phyloP scores from a whole-genome alignment of 2,888 invertebrate genomes.

The Ophonus ardosiacus region DNA sequence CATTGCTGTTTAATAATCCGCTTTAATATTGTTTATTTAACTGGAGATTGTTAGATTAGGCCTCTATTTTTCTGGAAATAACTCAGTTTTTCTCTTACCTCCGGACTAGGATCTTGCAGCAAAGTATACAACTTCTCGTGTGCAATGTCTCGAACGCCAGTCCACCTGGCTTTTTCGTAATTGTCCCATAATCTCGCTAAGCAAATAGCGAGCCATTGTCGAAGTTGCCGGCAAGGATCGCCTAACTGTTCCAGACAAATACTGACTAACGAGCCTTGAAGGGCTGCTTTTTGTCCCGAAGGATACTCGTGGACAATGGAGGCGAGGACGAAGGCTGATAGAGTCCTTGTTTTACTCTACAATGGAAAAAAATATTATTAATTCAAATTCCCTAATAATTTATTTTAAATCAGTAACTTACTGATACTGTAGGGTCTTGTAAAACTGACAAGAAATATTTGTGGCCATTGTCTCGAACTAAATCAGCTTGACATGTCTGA shows the following conservation, averaged over 20 bases:
- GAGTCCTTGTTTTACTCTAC: constrained; percentile 90
- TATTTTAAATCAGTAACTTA: constrained; percentile 74
- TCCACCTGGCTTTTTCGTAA: constrained; percentile 94
- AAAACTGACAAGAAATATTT: constrained; percentile 96
- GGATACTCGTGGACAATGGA: constrained; percentile 94
- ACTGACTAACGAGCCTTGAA: constrained; percentile 93
- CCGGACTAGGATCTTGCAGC: constrained; percentile 89
- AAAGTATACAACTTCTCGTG: constrained; percentile 94
- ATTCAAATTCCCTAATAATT: too few relatives aligned
- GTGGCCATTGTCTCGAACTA: constrained; percentile 95
- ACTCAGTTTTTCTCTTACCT: constrained; percentile 80
- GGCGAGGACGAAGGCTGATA: constrained; percentile 96
- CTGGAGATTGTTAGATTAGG: too few relatives aligned
- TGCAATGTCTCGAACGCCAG: constrained; percentile 96
- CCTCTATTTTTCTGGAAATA: too few relatives aligned
- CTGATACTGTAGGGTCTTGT: constrained; percentile 90
- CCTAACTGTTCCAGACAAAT: constrained; percentile 93
- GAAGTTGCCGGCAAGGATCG: constrained; percentile 82
- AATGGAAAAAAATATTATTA: constrained; percentile 16
- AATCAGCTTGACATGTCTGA: constrained; percentile 95
- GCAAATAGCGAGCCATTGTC: constrained; percentile 95
- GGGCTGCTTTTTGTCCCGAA: constrained; percentile 92
- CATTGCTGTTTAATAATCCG: too few relatives aligned
- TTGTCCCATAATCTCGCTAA: constrained; percentile 94
- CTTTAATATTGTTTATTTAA: too few relatives aligned